Percentiles rank a stretch among this genome's conserved stretches.
phyloP scores from a whole-genome alignment of 2,113 vertebrate genomes.

The Entosphenus tridentatus region DNA sequence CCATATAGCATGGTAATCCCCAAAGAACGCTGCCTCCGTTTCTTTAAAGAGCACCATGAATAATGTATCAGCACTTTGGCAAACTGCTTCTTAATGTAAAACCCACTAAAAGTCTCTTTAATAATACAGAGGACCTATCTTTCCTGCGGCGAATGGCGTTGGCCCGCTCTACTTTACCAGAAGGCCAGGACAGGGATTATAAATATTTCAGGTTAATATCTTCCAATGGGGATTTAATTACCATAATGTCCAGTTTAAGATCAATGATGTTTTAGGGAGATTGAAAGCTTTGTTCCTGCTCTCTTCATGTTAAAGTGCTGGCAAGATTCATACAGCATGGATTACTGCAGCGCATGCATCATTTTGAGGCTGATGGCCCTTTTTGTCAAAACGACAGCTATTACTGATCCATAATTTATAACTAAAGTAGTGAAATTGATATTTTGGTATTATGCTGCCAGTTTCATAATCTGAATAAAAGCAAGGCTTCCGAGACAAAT shows the following conservation, averaged over 20 bases:
- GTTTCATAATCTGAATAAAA: too few species aligned
- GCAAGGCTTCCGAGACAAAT: too few species aligned
- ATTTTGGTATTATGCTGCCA: too few species aligned
- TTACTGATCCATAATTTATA: conserved; percentile 5
- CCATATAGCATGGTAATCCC: conserved; percentile 3
- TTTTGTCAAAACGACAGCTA: conserved; percentile 2
- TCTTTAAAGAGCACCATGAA: conserved; percentile 4
- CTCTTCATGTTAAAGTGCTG: conserved; percentile 5
- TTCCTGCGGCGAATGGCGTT: neutral
- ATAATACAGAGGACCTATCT: conserved; percentile 4
- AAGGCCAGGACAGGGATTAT: conserved; percentile 4
- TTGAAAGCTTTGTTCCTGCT: conserved; percentile 5
- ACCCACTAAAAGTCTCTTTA: conserved; percentile 7
- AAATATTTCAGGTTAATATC: conserved; percentile 7
- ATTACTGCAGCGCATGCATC: conserved; percentile 2
- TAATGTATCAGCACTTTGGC: conserved; percentile 6
- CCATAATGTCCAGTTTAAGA: conserved; percentile 4
- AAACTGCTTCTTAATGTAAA: conserved; percentile 6
- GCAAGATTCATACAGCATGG: conserved; percentile 2
- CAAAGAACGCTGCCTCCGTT: neutral
- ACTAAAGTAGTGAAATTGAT: neutral
- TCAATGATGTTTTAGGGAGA: conserved; percentile 5
- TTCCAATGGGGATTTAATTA: conserved; percentile 6
- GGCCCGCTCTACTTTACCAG: conserved; percentile 3
- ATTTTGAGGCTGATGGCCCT: neutral